Evolutionary conservation across 2,888 invertebrate species (phyloP), one percentile per base, ranked within the genome.

Genomic region (Balanococcus diminutus): DNA sequence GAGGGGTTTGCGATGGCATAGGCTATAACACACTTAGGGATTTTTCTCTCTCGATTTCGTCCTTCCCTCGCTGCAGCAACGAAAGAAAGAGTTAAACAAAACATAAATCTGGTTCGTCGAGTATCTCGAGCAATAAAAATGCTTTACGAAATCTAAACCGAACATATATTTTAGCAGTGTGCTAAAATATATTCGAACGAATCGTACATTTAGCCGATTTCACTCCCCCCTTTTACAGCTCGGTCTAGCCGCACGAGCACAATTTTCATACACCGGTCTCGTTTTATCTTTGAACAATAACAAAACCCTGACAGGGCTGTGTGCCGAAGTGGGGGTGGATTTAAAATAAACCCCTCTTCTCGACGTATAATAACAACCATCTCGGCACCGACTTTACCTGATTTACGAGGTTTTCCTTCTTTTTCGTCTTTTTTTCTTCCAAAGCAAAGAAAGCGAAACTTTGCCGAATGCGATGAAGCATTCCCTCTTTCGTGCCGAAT

Each of bases 341-440:
- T 82, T 56, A 82, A 79, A 82, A 82, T 56, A 82, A 51, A 31
- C 82, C 56, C 82, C 56, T 82, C 82, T 79, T 36, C 42, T 32
- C 51, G 56, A 51, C n/a, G 82, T 56, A n/a, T n/a, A 82, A 82
- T 82, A 82, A 82, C 82, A 82, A 82, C 81, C 46, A 46, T 82
- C 82, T 56, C 51, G 51, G 51, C 82, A 82, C 82, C 51, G 56
- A 82, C 51, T 32, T 81, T 82, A 82, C 82, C 82, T 82, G 82
- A 82, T 82, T 82, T 82, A 82, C 82, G 82, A 82, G 81, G 25
- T 82, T 82, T 82, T 82, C 32, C 36, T 36, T 36, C 19, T 22
- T 22, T 81, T 19, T 81, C 39, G 32, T 39, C 19, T 39, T 22
- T 32, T 81, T 81, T 39, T 81, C 39, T 36, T 82, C 28, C 22